phyloP scores from a whole-genome alignment of 53 echinoderm and acorn worm species.

The Pentamera pediparva region DNA sequence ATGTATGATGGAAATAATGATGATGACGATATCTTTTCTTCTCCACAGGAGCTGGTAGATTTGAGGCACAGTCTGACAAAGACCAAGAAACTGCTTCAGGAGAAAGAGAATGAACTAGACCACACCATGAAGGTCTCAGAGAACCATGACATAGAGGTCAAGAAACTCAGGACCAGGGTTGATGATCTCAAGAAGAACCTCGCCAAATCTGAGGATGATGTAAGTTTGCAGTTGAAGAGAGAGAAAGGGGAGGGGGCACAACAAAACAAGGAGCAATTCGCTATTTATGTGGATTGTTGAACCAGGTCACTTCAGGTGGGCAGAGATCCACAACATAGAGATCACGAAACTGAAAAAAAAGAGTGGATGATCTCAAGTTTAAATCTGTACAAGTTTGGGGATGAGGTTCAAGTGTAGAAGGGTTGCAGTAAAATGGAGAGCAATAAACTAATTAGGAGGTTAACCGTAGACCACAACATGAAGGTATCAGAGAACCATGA shows the following conservation, averaged over 20 bases:
- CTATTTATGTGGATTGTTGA: neutral
- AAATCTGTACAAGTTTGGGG: no score
- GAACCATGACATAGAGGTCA: conserved; percentile 84
- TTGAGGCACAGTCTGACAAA: conserved; percentile 68
- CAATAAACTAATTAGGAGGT: no score
- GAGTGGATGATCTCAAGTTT: no score
- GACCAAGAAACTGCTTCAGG: conserved; percentile 75
- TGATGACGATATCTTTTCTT: neutral
- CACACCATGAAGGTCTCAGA: conserved; percentile 70
- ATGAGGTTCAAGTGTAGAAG: no score
- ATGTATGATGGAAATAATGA: no score
- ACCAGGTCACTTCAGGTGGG: neutral
- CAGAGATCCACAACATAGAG: neutral
- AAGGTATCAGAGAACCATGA: no score
- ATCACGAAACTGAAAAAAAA: no score
- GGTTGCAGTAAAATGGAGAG: no score
- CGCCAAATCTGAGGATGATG: conserved; percentile 90
- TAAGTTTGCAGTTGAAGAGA: conserved; percentile 8
- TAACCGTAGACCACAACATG: no score
- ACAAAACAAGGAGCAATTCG: neutral
- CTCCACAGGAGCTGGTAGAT: conserved; percentile 67
- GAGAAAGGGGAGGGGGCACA: conserved; percentile 5
- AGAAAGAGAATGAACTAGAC: conserved; percentile 76
- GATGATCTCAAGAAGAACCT: conserved; percentile 86
- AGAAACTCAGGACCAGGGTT: conserved; percentile 77